phyloP scores from a whole-genome alignment of 2,888 invertebrate species.

The Eilema caniola region DNA sequence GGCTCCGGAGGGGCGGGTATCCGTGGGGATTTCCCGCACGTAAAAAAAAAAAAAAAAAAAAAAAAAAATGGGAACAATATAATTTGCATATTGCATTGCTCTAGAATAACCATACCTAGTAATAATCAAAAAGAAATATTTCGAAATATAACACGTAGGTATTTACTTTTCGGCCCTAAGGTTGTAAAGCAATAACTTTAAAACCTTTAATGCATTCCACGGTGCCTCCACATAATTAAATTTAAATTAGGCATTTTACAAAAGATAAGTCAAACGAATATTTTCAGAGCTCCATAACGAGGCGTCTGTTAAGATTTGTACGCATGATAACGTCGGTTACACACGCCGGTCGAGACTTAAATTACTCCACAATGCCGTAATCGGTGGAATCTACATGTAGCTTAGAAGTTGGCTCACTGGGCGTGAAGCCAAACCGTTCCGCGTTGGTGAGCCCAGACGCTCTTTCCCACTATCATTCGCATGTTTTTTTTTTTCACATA shows the following conservation, averaged over 20 bases:
- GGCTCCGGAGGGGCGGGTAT: too few relatives aligned
- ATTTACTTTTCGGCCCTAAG: constrained; percentile 20
- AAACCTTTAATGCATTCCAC: constrained; percentile 18
- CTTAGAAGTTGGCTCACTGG: constrained; percentile 72
- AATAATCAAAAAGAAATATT: constrained; percentile 19
- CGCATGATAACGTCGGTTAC: constrained; percentile 56
- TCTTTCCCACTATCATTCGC: constrained; percentile 78
- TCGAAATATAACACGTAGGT: constrained; percentile 18
- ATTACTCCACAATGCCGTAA: constrained; percentile 75
- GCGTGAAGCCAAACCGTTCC: constrained; percentile 81
- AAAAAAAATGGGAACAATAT: constrained; percentile 36
- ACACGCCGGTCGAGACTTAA: constrained; percentile 65
- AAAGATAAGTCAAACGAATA: constrained; percentile 56
- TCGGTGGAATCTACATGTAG: constrained; percentile 73
- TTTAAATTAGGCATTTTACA: constrained; percentile 55
- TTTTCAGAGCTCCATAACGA: constrained; percentile 57
- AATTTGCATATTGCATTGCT: constrained; percentile 29
- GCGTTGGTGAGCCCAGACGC: constrained; percentile 72
- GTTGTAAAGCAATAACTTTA: constrained; percentile 32
- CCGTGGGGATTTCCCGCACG: too few relatives aligned
- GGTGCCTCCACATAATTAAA: constrained; percentile 52
- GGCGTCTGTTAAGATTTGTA: constrained; percentile 56
- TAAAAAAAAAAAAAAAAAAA: too few relatives aligned
- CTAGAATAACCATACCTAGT: constrained; percentile 13
- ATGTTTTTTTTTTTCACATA: constrained; percentile 65